Evolutionary conservation across 2,113 vertebrate species (phyloP).

Genomic region (Papio anubis): DNA sequence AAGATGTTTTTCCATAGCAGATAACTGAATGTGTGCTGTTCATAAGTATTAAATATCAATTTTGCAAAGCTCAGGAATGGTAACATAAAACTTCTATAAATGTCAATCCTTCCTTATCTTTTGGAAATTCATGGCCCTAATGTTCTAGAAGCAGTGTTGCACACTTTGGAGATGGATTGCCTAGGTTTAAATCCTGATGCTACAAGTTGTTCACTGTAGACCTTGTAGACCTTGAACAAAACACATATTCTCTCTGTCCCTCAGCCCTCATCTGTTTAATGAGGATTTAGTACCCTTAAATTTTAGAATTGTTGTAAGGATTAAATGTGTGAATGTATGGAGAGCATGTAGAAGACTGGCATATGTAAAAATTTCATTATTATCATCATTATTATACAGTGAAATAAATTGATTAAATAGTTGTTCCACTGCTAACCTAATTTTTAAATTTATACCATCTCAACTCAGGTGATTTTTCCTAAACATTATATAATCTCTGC

Average conservation of each 20-base stretch:
- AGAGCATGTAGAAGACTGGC: not conserved
- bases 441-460: slow-evolving; percentile 45
- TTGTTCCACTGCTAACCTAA: not conserved
- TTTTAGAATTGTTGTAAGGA: not conserved
- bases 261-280: not conserved
- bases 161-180: not conserved
- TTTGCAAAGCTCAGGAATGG: not conserved
- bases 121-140: not conserved
- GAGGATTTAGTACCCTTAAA: not conserved
- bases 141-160: not conserved
- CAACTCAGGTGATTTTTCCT: not conserved
- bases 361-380: not conserved
- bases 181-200: not conserved
- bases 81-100: not conserved
- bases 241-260: not conserved
- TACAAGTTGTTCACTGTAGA: not conserved
- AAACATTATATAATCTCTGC: not conserved
- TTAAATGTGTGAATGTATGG: not conserved
- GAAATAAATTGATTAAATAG: slow-evolving; percentile 18
- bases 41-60: not conserved
- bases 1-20: not conserved
- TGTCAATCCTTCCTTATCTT: not conserved
- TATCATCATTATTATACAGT: not conserved
- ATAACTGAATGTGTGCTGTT: not conserved
- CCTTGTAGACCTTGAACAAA: not conserved